Conservation (phyloP, 2,888 invertebrate species). For the Neoascia interrupta region DNA sequence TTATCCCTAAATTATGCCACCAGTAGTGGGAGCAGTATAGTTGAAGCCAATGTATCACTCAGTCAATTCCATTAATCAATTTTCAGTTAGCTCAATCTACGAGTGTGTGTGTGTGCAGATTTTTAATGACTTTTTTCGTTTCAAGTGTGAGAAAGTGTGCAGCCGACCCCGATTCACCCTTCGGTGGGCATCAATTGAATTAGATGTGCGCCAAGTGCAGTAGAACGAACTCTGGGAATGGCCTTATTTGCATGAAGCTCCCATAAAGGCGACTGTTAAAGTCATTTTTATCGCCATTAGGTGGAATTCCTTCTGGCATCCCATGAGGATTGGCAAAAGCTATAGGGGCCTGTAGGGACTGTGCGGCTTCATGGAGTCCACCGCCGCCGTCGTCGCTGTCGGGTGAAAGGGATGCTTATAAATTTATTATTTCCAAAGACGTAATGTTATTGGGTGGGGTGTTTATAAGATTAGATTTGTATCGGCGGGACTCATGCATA, state of each 20-base stretch:
- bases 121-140: slow-evolving; percentile 48
- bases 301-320: slow-evolving; percentile 37
- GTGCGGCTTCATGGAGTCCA: neutral
- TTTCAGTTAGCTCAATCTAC: slow-evolving; percentile 27
- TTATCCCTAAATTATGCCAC: slow-evolving; percentile 54
- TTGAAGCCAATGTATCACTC: slow-evolving; percentile 46
- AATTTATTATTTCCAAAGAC: slow-evolving; percentile 42
- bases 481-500: slow-evolving; percentile 11
- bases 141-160: too few relatives aligned
- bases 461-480: slow-evolving; percentile 28
- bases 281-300: slow-evolving; percentile 52
- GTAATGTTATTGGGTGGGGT: slow-evolving; percentile 11
- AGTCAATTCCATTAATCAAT: slow-evolving; percentile 63
- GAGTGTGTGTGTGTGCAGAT: slow-evolving; percentile 17
- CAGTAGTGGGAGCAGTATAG: slow-evolving; percentile 20
- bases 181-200: slow-evolving; percentile 45
- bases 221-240: slow-evolving; percentile 47
- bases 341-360: neutral
- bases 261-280: slow-evolving; percentile 54
- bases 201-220: slow-evolving; percentile 62
- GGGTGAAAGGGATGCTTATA: slow-evolving; percentile 16
- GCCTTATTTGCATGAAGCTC: slow-evolving; percentile 57
- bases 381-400: neutral
- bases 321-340: slow-evolving; percentile 2
- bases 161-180: neutral